These are phyloP conservation scores for Chelmon rostratus DNA, from an alignment of 2,797 vertebrate genomes.

Conservation along the genomic window DNA sequence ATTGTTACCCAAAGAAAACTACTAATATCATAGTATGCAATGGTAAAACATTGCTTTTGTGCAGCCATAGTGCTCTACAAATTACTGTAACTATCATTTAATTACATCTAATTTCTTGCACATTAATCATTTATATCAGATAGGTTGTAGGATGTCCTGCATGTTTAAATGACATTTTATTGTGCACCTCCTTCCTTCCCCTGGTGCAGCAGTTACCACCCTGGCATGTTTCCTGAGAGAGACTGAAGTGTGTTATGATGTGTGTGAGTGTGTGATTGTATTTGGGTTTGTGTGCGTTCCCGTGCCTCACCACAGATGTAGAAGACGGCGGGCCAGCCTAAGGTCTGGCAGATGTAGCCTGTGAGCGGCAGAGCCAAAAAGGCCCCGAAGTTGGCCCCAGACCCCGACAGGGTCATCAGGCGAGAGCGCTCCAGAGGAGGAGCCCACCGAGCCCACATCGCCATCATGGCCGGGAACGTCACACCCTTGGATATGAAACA, in stretches of 20 bases:
- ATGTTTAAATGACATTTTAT: not conserved
- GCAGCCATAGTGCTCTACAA: no score
- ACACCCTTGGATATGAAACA: conserved; percentile 84
- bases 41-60: not conserved
- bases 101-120: not conserved
- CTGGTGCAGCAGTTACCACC: not conserved
- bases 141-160: no score
- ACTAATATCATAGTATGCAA: not conserved
- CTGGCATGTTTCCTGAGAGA: not conserved
- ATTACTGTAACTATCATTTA: not conserved
- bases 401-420: conserved; percentile 86
- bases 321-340: conserved; percentile 93
- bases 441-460: conserved; percentile 93
- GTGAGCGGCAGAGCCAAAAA: conserved; percentile 89
- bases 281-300: not conserved
- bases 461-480: conserved; percentile 91
- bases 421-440: conserved; percentile 89
- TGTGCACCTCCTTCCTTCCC: not conserved
- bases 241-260: not conserved
- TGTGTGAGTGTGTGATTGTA: not conserved
- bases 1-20: not conserved
- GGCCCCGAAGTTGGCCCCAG: conserved; percentile 89
- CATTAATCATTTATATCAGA: not conserved
- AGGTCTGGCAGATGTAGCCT: conserved; percentile 85
- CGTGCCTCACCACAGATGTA: conserved; percentile 88